Conservation (phyloP, 2,113 vertebrate genomes). For the Otis tarda region DNA sequence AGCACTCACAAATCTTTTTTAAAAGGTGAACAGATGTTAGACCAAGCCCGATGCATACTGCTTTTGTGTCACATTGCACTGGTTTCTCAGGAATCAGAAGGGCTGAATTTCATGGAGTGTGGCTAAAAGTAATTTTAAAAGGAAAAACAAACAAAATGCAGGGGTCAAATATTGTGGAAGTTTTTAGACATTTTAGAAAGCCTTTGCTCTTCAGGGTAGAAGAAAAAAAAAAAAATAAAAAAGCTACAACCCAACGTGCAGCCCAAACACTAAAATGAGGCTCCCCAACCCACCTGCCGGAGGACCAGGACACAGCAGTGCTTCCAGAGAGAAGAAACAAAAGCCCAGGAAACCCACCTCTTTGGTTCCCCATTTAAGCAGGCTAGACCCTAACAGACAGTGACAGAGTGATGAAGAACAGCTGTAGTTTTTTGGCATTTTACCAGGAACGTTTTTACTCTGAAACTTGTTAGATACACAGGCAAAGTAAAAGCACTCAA, state of each 20-base stretch:
- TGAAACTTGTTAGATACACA: background rate
- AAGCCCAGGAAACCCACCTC: background rate
- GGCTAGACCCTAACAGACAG: background rate
- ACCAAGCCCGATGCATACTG: background rate
- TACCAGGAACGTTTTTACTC: background rate
- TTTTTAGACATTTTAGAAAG: background rate
- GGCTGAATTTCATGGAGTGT: accelerated
- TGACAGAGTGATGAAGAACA: background rate
- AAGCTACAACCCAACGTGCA: background rate
- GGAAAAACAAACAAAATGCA: background rate
- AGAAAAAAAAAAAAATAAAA: background rate
- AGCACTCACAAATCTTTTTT: background rate
- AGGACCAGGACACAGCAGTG: background rate
- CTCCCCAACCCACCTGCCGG: background rate
- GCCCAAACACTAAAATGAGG: background rate
- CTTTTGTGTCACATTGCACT: background rate
- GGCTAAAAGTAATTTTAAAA: background rate
- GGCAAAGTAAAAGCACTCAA: background rate
- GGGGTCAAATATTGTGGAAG: background rate
- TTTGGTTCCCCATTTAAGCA: background rate
- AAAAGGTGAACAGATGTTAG: background rate
- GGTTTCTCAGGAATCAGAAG: background rate
- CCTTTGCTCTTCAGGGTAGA: background rate
- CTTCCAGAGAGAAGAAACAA: accelerated
- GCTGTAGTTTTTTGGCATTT: background rate